These are phyloP conservation scores for Apostichopus japonicus DNA, from an alignment of 35 echinoderm and acorn worm genomes.

Conservation along the genomic window DNA sequence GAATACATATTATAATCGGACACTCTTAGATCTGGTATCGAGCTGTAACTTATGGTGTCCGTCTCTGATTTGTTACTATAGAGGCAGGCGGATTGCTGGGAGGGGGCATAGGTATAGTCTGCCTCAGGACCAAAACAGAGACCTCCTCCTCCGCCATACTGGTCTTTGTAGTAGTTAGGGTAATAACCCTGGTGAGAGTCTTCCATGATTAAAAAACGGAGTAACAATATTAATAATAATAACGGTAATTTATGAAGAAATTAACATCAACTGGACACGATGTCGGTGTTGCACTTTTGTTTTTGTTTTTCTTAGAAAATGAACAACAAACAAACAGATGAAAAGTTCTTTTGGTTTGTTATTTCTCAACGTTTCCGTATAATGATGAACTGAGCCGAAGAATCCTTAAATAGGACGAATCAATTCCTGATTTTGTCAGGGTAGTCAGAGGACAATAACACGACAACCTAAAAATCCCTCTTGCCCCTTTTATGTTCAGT, in stretches of 20 bases:
- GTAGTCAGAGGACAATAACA: background rate
- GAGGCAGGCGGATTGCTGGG: slow-evolving; percentile 52
- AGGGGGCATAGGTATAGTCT: slow-evolving; percentile 14
- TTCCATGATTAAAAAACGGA: slow-evolving; percentile 14
- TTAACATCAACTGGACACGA: background rate
- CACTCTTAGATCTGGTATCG: slow-evolving; percentile 18
- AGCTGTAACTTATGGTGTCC: background rate
- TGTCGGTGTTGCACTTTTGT: no score
- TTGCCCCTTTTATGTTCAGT: slow-evolving; percentile 9
- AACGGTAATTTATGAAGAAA: background rate
- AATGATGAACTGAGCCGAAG: no score
- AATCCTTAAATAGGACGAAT: background rate
- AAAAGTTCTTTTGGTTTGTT: no score
- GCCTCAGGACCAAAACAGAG: slow-evolving; percentile 36
- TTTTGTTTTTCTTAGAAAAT: no score
- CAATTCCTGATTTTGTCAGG: background rate
- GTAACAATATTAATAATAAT: no score
- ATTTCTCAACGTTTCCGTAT: no score
- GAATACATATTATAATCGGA: slow-evolving; percentile 35
- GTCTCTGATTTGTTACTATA: slow-evolving; percentile 28
- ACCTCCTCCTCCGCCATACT: background rate
- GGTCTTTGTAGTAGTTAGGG: slow-evolving; percentile 55
- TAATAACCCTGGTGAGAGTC: slow-evolving; percentile 50
- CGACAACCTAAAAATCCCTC: background rate
- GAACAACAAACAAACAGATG: no score